These are phyloP conservation scores for Pelobates fuscus DNA, from an alignment of 2,113 vertebrate genomes.

Conservation along the genomic window DNA sequence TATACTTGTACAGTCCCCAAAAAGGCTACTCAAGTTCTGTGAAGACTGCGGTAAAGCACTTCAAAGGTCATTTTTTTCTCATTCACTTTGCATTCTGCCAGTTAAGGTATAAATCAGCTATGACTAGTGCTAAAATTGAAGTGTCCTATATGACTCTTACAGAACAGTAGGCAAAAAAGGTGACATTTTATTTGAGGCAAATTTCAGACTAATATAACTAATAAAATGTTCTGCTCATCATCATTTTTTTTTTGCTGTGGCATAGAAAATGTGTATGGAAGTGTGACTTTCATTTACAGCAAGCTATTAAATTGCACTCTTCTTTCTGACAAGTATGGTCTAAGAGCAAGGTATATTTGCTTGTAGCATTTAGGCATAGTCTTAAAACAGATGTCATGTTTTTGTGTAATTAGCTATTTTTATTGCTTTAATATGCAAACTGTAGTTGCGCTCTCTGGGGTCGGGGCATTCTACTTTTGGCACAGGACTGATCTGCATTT, in stretches of 20 bases:
- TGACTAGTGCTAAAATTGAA: conserved; percentile 41
- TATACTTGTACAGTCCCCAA: conserved; percentile 9
- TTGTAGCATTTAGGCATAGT: no score
- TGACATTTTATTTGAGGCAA: not conserved
- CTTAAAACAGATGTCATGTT: no score
- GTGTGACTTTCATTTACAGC: not conserved
- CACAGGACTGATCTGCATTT: no score
- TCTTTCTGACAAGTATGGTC: not conserved
- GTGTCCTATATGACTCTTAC: conserved; percentile 12
- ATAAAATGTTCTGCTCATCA: not conserved
- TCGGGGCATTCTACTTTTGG: not conserved
- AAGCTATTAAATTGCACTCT: not conserved
- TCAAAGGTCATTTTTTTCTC: conserved; percentile 44
- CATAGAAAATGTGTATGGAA: no score
- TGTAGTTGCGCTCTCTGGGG: not conserved
- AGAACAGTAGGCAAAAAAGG: conserved; percentile 1
- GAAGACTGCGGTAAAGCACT: conserved; percentile 30
- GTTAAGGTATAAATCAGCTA: conserved; percentile 29
- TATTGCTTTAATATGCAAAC: not conserved
- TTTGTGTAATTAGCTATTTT: not conserved
- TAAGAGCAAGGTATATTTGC: no score
- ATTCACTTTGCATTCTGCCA: conserved; percentile 37
- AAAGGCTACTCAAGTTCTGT: conserved; percentile 3
- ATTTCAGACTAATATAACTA: not conserved
- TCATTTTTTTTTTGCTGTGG: not conserved